Evolutionary conservation across 2,888 invertebrate genomes (phyloP), one percentile per base, ranked within the genome.

Genomic region (Drosophila barbarae): DNA sequence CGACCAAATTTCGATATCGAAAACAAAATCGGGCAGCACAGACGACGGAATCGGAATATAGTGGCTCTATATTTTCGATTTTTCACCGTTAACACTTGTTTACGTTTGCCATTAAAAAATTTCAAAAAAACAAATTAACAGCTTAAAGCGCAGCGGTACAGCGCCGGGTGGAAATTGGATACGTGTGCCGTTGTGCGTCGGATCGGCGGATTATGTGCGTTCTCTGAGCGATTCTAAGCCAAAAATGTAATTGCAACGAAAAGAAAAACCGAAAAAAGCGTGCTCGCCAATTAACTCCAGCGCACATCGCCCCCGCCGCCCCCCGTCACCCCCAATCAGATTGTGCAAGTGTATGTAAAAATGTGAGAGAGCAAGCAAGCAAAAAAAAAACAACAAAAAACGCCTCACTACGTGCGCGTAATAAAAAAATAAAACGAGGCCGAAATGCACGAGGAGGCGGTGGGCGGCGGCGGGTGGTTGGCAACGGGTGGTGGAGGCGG

Each of bases 291-390:
- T 69, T 58, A 69, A 60, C 66, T 69, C 61, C 61, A 70, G 35
- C 13, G 30, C 69, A 12, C 30, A 23, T 39, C 18, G 46, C 49
- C 28, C 18, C 59, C 34, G n/a, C 38, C 35, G 7, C 26, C 49
- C 9, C 32, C 55, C 34, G 18, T n/a, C 30, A 34, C 52, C 12
- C 63, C 35, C 34, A 15, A 58, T 64, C 53, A 46, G 59, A 73
- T 74, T 81, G 86, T 84, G 76, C 84, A 80, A 85, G 84, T 84
- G 84, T 74, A 71, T 80, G 84, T 77, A 80, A 73, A 72, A 85
- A 54, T 72, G 63, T 73, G 73, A 70, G 57, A 64, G 64, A 57
- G 65, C 46, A 54, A 51, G 38, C 30, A 47, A 34, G 4, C 3
- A 23, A 30, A 49, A 32, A 41, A 41, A 49, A 50, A 56, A 54